These are phyloP conservation scores for Astreopora myriophthalma DNA, from an alignment of 64 coral and sea anemone species.

Conservation along the genomic window DNA sequence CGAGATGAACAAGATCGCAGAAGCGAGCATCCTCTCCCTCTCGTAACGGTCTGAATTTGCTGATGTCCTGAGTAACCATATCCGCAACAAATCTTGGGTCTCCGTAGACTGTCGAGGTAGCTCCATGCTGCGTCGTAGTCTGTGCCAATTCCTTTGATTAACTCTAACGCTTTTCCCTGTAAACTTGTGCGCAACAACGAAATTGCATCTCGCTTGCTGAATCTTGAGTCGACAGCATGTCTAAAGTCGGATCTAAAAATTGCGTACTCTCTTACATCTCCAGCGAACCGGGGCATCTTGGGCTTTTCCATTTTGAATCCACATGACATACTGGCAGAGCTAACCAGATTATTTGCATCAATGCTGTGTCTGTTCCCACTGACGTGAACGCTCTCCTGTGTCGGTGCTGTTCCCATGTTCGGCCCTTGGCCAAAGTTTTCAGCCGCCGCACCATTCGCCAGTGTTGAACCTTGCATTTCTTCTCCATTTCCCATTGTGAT, in stretches of 20 bases:
- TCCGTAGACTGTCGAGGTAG: conserved; percentile 57
- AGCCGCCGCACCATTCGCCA: neutral
- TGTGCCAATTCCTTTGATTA: conserved; percentile 8
- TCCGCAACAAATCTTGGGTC: neutral
- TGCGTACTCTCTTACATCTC: neutral
- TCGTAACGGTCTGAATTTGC: neutral
- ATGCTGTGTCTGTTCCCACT: too few species aligned
- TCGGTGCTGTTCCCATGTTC: neutral
- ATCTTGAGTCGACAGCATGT: too few species aligned
- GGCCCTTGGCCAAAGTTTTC: too few species aligned
- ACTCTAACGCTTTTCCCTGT: conserved; percentile 19
- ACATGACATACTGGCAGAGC: too few species aligned
- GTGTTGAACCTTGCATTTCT: neutral
- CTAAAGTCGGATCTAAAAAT: too few species aligned
- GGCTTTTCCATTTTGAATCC: too few species aligned
- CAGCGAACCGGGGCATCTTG: too few species aligned
- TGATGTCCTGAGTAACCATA: too few species aligned
- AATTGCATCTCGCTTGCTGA: too few species aligned
- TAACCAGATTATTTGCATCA: too few species aligned
- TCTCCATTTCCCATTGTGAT: neutral
- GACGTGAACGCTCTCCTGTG: neutral
- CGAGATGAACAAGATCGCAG: too few species aligned
- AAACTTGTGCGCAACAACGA: too few species aligned
- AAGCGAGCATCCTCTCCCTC: neutral
- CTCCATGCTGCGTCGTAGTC: conserved; percentile 51